Evolutionary conservation across 1,140 invertebrate genomes (phyloP).

Genomic region (Aphis craccivora): DNA sequence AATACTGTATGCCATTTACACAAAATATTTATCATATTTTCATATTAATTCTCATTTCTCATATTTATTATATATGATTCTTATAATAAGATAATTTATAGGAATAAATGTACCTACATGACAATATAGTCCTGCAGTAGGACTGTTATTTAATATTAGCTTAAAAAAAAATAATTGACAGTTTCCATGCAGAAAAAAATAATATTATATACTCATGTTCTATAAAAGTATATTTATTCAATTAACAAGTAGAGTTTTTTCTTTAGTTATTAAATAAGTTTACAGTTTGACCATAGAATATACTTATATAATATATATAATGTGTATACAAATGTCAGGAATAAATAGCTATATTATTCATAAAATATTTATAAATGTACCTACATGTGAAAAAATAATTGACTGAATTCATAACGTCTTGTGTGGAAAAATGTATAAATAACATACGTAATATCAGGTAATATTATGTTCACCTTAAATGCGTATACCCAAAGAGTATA

Average conservation of each 20-base stretch:
- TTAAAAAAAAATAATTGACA: background rate
- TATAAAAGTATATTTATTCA: background rate
- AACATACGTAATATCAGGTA: too few relatives aligned
- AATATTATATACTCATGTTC: background rate
- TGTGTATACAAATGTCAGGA: background rate
- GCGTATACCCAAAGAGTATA: background rate
- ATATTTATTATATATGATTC: background rate
- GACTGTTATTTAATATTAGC: background rate
- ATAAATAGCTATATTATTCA: background rate
- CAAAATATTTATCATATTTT: background rate
- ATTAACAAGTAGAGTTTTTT: background rate
- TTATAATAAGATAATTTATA: background rate
- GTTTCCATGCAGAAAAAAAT: background rate
- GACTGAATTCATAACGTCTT: background rate
- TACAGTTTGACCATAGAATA: background rate
- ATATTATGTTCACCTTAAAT: background rate
- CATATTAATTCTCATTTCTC: too few relatives aligned
- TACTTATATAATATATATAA: background rate
- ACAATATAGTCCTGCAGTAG: too few relatives aligned
- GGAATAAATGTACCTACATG: too few relatives aligned
- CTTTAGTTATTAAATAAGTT: background rate
- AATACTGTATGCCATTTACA: background rate
- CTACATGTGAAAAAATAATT: background rate
- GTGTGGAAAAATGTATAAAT: background rate
- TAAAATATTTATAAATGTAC: background rate